Conservation (phyloP, 2,888 invertebrate species). For the Drosophila prolongata region DNA sequence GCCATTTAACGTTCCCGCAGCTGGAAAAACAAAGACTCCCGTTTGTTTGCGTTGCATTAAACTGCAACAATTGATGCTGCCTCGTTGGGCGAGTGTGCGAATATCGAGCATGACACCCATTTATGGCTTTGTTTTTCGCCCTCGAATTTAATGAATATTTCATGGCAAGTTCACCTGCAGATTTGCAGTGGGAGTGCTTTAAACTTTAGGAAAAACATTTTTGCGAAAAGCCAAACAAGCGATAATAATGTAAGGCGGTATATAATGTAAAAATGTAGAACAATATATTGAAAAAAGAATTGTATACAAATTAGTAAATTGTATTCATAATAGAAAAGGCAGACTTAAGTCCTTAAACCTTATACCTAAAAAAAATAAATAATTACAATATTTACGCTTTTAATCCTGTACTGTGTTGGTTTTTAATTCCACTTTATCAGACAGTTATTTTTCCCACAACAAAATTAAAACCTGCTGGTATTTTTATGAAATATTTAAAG, state of each 20-base stretch:
- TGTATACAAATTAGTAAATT: neutral
- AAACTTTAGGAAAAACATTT: neutral
- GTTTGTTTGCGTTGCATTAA: slow-evolving; percentile 65
- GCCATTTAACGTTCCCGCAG: slow-evolving; percentile 43
- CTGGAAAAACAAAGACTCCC: slow-evolving; percentile 71
- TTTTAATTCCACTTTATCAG: too few relatives aligned
- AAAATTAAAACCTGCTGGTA: too few relatives aligned
- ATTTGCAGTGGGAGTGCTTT: neutral
- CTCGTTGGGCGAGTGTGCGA: slow-evolving; percentile 2
- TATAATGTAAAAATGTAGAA: too few relatives aligned
- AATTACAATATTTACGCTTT: too few relatives aligned
- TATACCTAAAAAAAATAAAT: too few relatives aligned
- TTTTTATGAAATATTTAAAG: too few relatives aligned
- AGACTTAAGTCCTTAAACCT: too few relatives aligned
- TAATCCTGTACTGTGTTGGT: too few relatives aligned
- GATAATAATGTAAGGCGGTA: too few relatives aligned
- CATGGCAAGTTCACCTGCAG: slow-evolving; percentile 39
- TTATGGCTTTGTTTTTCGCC: slow-evolving; percentile 71
- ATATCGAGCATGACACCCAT: slow-evolving; percentile 41
- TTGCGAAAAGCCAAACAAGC: neutral
- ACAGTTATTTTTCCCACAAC: too few relatives aligned
- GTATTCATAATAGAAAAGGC: too few relatives aligned
- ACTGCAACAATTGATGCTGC: slow-evolving; percentile 68
- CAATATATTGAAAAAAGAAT: neutral
- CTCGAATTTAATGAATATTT: slow-evolving; percentile 60